phyloP scores from a whole-genome alignment of 2,888 invertebrate species.

The Xanthia icteritia region DNA sequence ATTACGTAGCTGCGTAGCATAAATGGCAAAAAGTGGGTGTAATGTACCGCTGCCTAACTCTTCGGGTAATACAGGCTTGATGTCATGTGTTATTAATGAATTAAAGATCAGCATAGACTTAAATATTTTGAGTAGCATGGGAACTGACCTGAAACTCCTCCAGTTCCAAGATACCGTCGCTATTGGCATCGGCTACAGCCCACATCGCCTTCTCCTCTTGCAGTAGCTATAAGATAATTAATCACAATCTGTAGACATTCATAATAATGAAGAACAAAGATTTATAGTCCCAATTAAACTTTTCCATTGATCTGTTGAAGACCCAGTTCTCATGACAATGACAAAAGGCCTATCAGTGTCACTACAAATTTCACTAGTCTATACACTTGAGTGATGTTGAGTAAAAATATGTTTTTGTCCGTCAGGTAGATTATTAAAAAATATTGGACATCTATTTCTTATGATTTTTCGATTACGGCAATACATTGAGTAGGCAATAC shows the following conservation, averaged over 20 bases:
- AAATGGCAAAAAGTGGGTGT: no score
- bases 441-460: no score
- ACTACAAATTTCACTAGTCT: not conserved
- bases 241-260: not conserved
- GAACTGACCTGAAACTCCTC: slow-evolving; percentile 93
- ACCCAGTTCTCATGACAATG: not conserved
- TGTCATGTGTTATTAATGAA: no score
- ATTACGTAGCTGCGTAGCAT: no score
- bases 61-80: no score
- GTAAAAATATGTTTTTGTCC: no score
- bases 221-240: slow-evolving; percentile 87
- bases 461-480: no score
- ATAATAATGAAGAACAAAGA: not conserved
- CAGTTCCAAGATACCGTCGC: slow-evolving; percentile 93
- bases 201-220: slow-evolving; percentile 97
- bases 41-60: no score
- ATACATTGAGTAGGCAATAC: no score
- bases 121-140: not conserved
- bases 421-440: no score
- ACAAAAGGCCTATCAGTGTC: not conserved
- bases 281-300: not conserved
- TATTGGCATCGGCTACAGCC: slow-evolving; percentile 95
- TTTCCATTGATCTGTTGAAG: not conserved
- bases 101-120: not conserved
- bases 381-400: no score